Conservation (phyloP, 2,797 vertebrate genomes). For the Tangara arthus region DNA sequence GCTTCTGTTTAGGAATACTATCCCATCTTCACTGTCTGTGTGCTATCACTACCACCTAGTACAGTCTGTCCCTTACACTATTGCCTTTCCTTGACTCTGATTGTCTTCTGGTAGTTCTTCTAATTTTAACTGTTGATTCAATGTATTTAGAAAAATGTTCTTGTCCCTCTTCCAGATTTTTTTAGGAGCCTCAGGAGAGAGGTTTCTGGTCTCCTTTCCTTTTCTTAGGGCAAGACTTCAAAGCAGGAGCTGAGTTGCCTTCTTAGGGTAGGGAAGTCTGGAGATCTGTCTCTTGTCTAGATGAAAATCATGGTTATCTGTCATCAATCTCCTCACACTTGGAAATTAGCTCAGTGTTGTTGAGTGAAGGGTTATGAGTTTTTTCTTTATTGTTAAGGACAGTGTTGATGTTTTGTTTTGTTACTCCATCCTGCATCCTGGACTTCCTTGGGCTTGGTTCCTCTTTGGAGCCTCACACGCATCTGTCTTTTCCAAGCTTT, state of each 20-base stretch:
- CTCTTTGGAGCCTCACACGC: not conserved
- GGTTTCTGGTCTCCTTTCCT: not conserved
- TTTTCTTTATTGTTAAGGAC: not conserved
- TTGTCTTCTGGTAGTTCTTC: not conserved
- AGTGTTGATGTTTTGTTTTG: not conserved
- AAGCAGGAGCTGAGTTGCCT: not conserved
- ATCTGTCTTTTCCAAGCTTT: not conserved
- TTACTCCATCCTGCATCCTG: not conserved
- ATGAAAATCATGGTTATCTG: not conserved
- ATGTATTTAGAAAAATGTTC: not conserved
- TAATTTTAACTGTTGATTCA: not conserved
- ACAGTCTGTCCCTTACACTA: not conserved
- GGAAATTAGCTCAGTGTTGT: slow-evolving; percentile 5
- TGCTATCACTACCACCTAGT: not conserved
- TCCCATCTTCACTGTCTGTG: rapidly evolving
- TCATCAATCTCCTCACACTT: not conserved
- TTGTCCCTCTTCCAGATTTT: not conserved
- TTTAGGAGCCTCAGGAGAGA: not conserved
- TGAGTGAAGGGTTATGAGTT: not conserved
- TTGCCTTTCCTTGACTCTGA: not conserved
- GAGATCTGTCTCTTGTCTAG: not conserved
- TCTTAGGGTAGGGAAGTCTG: not conserved
- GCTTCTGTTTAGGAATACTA: not conserved
- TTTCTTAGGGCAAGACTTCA: not conserved
- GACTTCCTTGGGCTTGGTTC: not conserved